Conservation (phyloP, 2,888 invertebrate genomes). For the Conchocele bisecta region DNA sequence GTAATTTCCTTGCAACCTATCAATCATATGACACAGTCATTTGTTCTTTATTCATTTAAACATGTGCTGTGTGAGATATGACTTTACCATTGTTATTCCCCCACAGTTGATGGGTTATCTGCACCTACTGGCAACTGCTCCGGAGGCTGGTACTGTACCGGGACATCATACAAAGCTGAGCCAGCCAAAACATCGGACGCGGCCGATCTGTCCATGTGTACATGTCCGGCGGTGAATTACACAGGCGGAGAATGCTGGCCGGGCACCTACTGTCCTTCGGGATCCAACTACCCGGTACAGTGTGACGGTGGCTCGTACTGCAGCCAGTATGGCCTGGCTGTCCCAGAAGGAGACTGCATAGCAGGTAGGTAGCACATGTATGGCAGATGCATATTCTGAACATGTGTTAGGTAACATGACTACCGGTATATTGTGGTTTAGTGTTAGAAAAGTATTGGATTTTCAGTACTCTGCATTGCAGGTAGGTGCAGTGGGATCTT, state of each 20-base stretch:
- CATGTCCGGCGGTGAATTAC: slow-evolving; percentile 77
- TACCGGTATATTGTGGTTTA: no score
- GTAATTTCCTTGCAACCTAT: no score
- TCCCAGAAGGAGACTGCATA: slow-evolving; percentile 75
- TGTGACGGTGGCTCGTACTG: slow-evolving; percentile 79
- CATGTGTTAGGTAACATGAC: no score
- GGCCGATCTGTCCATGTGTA: slow-evolving; percentile 70
- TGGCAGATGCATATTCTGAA: no score
- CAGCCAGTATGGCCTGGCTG: slow-evolving; percentile 66
- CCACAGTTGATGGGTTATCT: slow-evolving; percentile 75
- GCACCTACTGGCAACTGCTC: slow-evolving; percentile 76
- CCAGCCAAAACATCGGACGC: slow-evolving; percentile 70
- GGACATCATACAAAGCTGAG: slow-evolving; percentile 71
- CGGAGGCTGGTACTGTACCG: slow-evolving; percentile 80
- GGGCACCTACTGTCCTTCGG: slow-evolving; percentile 78
- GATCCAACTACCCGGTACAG: slow-evolving; percentile 72
- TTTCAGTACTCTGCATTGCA: no score
- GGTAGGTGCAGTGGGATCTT: no score
- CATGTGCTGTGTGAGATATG: no score
- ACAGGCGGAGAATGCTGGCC: slow-evolving; percentile 80
- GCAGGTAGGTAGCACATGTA: slow-evolving; percentile 68
- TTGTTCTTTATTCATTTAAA: no score
- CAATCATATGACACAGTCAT: no score
- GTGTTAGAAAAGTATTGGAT: no score
- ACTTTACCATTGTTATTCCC: slow-evolving; percentile 8